Conservation (phyloP, 2,888 invertebrate species). For the Germaria angustata region DNA sequence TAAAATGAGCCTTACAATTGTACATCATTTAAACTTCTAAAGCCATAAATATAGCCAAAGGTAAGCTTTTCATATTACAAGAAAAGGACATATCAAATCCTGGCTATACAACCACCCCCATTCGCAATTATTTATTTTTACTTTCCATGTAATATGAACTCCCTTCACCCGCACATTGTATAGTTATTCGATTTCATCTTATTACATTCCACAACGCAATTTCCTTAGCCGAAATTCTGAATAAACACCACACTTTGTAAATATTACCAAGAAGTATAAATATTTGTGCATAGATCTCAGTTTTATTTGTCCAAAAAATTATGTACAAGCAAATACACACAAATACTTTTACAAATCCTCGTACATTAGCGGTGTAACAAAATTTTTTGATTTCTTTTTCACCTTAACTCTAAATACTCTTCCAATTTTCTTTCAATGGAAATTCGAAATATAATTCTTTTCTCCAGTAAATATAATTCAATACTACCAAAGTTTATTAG, state of each 20-base stretch:
- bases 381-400: not conserved
- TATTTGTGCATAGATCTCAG: slow-evolving; percentile 48
- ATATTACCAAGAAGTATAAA: slow-evolving; percentile 36
- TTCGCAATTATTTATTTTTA: not conserved
- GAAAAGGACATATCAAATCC: not conserved
- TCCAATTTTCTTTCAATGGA: too few species aligned
- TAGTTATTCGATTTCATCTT: slow-evolving; percentile 13
- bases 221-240: not conserved
- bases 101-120: not conserved
- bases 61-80: not conserved
- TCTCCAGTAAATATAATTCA: too few species aligned
- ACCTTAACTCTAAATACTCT: too few species aligned
- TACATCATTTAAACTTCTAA: not conserved
- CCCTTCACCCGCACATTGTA: not conserved
- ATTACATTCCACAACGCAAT: slow-evolving; percentile 60
- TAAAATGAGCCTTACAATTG: not conserved
- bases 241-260: not conserved
- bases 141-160: not conserved
- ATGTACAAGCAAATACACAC: slow-evolving; percentile 35
- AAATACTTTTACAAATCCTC: not conserved
- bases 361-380: not conserved
- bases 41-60: not conserved
- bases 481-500: too few species aligned
- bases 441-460: too few species aligned
- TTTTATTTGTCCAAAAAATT: slow-evolving; percentile 41